phyloP scores from a whole-genome alignment of 2,888 invertebrate species.

The Leptopterna dolabrata region DNA sequence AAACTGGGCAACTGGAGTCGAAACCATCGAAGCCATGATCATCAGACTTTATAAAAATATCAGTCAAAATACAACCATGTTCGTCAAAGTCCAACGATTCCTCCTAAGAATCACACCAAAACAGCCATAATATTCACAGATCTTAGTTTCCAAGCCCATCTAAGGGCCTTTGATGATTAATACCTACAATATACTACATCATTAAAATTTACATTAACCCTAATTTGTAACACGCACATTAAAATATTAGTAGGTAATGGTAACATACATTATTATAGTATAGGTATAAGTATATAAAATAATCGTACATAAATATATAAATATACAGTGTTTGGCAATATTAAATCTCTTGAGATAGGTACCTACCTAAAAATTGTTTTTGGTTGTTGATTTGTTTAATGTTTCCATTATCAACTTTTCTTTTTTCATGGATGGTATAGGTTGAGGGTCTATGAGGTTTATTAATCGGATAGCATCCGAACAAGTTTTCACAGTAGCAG shows the following conservation, averaged over 20 bases:
- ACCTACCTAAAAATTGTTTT: neutral
- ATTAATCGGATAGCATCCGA: too few species aligned
- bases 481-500: too few species aligned
- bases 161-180: neutral
- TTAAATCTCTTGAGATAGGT: neutral
- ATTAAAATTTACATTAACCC: neutral
- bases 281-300: neutral
- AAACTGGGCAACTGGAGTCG: too few species aligned
- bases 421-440: neutral
- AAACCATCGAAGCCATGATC: too few species aligned
- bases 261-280: neutral
- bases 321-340: neutral
- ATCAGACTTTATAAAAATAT: too few species aligned
- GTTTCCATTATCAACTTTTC: neutral
- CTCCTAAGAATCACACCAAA: neutral
- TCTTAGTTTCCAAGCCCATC: neutral
- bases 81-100: neutral
- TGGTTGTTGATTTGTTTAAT: neutral
- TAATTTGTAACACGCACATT: neutral
- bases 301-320: neutral
- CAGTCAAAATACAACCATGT: neutral
- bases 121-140: neutral
- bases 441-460: too few species aligned
- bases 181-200: neutral
- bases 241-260: neutral